These are phyloP conservation scores for Columba janthina DNA, from an alignment of 2,113 vertebrate species.

Conservation along the genomic window DNA sequence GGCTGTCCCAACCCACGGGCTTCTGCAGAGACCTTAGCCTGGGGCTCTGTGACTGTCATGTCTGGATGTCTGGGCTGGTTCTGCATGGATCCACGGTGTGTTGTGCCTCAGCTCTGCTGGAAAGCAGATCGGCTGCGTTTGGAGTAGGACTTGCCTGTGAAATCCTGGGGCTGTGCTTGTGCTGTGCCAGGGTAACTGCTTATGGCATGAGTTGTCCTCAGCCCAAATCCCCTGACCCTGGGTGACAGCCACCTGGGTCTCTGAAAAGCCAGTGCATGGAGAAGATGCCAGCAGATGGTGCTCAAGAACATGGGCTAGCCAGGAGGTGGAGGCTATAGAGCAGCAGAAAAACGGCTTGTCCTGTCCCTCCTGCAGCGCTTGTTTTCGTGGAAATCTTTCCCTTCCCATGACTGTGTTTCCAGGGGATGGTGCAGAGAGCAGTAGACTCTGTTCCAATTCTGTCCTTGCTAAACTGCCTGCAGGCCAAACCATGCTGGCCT, in stretches of 20 bases:
- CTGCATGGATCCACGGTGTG: fast-evolving
- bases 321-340: not conserved
- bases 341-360: not conserved
- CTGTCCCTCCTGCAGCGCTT: not conserved
- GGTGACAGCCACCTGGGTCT: not conserved
- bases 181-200: not conserved
- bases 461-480: not conserved
- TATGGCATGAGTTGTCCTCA: fast-evolving
- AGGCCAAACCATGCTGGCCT: not conserved
- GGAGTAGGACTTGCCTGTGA: not conserved
- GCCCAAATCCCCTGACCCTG: not conserved
- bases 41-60: not conserved
- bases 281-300: constrained; percentile 42
- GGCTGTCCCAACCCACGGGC: not conserved
- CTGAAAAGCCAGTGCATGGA: not conserved
- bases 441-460: not conserved
- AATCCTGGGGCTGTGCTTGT: not conserved
- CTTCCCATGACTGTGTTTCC: not conserved
- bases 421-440: not conserved
- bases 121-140: not conserved
- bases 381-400: not conserved
- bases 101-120: not conserved
- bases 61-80: not conserved
- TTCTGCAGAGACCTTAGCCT: not conserved
- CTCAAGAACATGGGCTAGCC: not conserved